Conservation (phyloP, 2,797 vertebrate species). For the Steatocranus sp. region DNA sequence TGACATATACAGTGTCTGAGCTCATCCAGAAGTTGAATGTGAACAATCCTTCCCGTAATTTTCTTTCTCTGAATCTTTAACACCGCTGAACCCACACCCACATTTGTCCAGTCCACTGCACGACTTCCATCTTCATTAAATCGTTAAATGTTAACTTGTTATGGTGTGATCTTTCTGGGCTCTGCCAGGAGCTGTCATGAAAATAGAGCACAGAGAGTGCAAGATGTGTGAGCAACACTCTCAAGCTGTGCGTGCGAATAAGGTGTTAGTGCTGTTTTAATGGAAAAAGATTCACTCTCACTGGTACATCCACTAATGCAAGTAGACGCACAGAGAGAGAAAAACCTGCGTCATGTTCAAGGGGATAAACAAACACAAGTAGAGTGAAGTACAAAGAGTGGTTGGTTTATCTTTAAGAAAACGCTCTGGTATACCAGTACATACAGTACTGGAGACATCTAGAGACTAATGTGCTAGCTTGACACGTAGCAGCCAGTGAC, state of each 20-base stretch:
- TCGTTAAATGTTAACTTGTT: slow-evolving; percentile 40
- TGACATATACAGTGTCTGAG: neutral
- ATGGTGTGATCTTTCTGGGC: slow-evolving; percentile 32
- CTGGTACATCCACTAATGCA: slow-evolving; percentile 1
- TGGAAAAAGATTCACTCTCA: slow-evolving; percentile 27
- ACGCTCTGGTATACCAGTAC: neutral
- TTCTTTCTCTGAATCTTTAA: neutral
- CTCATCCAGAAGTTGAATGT: neutral
- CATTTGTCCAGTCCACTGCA: slow-evolving; percentile 7
- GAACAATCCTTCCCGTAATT: neutral
- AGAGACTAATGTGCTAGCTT: neutral
- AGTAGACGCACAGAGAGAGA: neutral
- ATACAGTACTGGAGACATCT: neutral
- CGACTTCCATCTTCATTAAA: slow-evolving; percentile 22
- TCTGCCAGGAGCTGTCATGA: slow-evolving; percentile 22
- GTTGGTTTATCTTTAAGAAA: neutral
- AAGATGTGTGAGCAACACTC: slow-evolving; percentile 46
- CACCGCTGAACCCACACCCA: slow-evolving; percentile 1
- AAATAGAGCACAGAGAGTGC: slow-evolving; percentile 40
- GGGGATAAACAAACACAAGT: neutral
- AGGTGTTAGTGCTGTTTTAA: slow-evolving; percentile 50
- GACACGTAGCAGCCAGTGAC: neutral
- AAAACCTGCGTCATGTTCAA: neutral
- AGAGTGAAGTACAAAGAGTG: neutral
- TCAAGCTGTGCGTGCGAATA: slow-evolving; percentile 65